Percentiles rank a stretch among this genome's conserved stretches.
Conservation (phyloP, 2,113 vertebrate species). For the Antechinus flavipes region DNA sequence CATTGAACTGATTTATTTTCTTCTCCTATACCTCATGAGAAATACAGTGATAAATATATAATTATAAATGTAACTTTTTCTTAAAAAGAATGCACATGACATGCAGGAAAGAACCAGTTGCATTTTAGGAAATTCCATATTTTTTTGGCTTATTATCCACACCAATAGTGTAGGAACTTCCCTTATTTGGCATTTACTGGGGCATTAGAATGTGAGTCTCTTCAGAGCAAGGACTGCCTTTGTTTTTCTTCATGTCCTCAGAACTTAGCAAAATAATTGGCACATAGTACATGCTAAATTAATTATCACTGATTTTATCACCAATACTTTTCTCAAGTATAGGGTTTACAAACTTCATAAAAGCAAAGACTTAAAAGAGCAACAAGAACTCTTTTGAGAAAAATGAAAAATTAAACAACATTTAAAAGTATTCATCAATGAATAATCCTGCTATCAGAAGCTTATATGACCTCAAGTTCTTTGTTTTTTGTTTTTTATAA, state of each 20-base stretch:
- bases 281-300: background rate
- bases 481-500: background rate
- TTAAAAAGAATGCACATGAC: background rate
- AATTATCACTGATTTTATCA: background rate
- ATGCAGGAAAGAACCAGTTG: background rate
- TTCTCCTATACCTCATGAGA: background rate
- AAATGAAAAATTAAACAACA: background rate
- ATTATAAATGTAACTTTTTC: background rate
- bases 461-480: background rate
- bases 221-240: background rate
- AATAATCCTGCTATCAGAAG: background rate
- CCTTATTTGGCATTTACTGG: background rate
- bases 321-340: background rate
- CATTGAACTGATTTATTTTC: background rate
- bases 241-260: background rate
- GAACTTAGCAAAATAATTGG: background rate
- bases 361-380: background rate
- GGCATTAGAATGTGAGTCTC: background rate
- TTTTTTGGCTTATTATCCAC: background rate
- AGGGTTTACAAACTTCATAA: background rate
- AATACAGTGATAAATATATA: background rate
- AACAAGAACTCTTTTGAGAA: background rate
- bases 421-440: accelerated
- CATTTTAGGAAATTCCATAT: background rate
- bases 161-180: background rate